Evolutionary conservation across 2,113 vertebrate genomes (phyloP).

Genomic region (Capreolus pygargus): DNA sequence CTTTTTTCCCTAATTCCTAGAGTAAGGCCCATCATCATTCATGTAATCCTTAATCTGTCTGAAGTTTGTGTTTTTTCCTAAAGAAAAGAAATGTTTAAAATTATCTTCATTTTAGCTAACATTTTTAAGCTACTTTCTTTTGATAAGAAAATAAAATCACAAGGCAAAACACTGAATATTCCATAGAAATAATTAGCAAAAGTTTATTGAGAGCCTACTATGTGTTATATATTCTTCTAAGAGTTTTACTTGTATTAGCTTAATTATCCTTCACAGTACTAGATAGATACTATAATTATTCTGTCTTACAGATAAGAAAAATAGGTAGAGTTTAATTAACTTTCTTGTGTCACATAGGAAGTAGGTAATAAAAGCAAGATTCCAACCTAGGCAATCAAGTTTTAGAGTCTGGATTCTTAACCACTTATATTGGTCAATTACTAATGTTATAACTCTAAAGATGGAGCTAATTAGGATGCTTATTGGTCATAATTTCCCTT

Average conservation of each 20-base stretch:
- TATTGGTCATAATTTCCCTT: constrained; percentile 45
- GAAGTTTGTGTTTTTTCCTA: constrained; percentile 15
- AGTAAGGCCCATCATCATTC: neutral
- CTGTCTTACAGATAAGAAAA: constrained; percentile 32
- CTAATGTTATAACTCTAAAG: constrained; percentile 25
- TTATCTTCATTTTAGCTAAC: neutral
- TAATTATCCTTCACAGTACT: neutral
- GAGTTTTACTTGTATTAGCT: neutral
- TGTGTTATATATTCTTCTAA: neutral
- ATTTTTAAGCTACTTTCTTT: neutral
- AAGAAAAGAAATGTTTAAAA: neutral
- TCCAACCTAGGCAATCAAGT: neutral
- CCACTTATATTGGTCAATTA: constrained; percentile 36
- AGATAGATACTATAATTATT: neutral
- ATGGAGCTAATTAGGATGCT: constrained; percentile 12
- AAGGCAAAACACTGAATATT: neutral
- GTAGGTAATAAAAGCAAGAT: constrained; percentile 27
- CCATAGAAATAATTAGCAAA: neutral
- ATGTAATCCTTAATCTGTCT: neutral
- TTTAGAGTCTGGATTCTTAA: constrained; percentile 37
- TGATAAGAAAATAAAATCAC: constrained; percentile 17
- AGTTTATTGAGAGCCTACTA: neutral
- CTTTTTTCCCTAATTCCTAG: neutral
- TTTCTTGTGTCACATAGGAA: neutral
- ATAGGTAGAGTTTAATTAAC: constrained; percentile 46